A percentile compares a stretch with the other conserved stretches of the same genome.
Conservation (phyloP, 2,888 invertebrate genomes). For the Dastarcus helophoroides region DNA sequence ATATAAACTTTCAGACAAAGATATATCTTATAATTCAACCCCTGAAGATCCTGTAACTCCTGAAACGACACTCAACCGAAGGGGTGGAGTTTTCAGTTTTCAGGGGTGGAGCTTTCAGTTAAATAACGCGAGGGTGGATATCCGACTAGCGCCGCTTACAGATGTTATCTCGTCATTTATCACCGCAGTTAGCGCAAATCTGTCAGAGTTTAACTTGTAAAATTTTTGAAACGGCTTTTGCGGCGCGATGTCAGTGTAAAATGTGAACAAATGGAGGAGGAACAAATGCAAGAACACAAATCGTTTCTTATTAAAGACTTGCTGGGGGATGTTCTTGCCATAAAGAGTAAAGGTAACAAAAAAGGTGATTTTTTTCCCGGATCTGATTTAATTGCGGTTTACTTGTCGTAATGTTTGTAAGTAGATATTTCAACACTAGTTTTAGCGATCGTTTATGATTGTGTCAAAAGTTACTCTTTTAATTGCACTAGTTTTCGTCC, state of each 20-base stretch:
- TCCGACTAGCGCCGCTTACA: conserved; percentile 23
- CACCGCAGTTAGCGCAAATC: conserved; percentile 15
- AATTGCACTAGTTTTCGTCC: too few species aligned
- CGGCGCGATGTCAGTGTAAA: conserved; percentile 5
- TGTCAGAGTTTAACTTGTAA: conserved; percentile 1
- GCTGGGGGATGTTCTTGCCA: conserved; percentile 58
- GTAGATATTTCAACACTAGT: too few species aligned
- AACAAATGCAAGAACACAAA: conserved; percentile 50
- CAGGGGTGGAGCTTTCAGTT: conserved; percentile 20
- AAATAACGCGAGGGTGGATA: conserved; percentile 21
- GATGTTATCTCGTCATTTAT: conserved; percentile 22
- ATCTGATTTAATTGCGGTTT: too few species aligned
- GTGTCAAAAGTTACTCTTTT: too few species aligned
- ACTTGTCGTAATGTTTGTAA: too few species aligned
- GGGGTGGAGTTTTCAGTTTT: conserved; percentile 15
- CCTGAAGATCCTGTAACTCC: too few species aligned
- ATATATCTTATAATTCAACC: too few species aligned
- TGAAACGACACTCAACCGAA: too few species aligned
- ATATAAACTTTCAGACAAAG: too few species aligned
- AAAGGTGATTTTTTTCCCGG: too few species aligned
- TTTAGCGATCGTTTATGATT: too few species aligned
- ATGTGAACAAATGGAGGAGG: conserved; percentile 1
- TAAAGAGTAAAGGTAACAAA: conserved; percentile 17
- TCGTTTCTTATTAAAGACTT: conserved; percentile 78
- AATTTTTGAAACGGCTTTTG: neutral